Evolutionary conservation across 2,888 invertebrate genomes (phyloP), one percentile per base, ranked within the genome.

Genomic region (Sinohyriopsis cumingii): DNA sequence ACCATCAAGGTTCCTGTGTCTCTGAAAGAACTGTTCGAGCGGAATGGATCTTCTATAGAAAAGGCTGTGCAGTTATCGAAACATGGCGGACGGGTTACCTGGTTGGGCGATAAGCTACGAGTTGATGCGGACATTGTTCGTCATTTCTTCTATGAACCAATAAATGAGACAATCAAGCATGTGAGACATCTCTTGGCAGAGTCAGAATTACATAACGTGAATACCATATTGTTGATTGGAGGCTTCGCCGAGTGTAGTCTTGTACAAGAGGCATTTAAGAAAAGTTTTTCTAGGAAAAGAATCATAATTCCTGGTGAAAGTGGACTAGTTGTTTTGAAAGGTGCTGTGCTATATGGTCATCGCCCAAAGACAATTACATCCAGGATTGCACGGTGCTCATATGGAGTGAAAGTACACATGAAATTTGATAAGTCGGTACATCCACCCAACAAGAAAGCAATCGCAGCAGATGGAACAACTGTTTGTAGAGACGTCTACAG

Each of bases 271-370:
- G 72, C 67, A 15, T 63, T 82, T n/a, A 71, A 63, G 24, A 64
- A 66, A 25, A 62, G 63, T 19, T 80, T 82, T 63, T 68, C 63
- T 7, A 60, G 68, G 28, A 71, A 71, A 55, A 60, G 77, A 18
- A 61, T 82, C 1, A 79, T 80, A 24, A 78, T 79, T 61, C 82
- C 82, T 12, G 76, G 72, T 55, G 80, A 82, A 24, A 78, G 80
- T 18, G 79, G 79, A 18, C 63, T 82, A n/a, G 77, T 75, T n/a
- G 79, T 81, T 6, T 68, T 81, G 18, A 81, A 81, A 63, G 81
- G 81, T 20, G 81, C 79, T n/a, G 78, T 81, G 4, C 63, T 79
- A 19, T 79, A 72, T 76, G 81, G 79, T 6, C 78, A 78, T 53
- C 72, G 73, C 33, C 78, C 81, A 1, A 62, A 73, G 7, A 73